A percentile compares a stretch with the other conserved stretches of the same genome.
Evolutionary conservation across 2,113 vertebrate species (phyloP).

Genomic region (Rhagologus leucostigma): DNA sequence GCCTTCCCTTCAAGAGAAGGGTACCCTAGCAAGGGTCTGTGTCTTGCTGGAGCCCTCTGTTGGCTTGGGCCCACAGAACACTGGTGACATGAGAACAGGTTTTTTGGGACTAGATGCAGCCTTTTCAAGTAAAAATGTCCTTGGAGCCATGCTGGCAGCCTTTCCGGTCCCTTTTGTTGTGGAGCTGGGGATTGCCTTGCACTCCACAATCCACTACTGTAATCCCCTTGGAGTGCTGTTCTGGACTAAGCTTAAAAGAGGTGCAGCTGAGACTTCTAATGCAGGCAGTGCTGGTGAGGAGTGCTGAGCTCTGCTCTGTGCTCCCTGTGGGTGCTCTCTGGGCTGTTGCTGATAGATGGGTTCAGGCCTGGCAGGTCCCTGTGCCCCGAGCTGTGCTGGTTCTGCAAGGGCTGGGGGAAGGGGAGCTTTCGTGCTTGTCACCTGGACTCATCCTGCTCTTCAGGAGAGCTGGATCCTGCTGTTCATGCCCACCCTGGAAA

Average conservation of each 20-base stretch:
- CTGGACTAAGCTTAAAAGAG: not conserved
- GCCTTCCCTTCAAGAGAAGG: not conserved
- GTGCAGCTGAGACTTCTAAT: slow-evolving; percentile 34
- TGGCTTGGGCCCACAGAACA: not conserved
- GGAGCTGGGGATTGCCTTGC: slow-evolving; percentile 12
- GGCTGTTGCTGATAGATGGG: not conserved
- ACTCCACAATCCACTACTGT: slow-evolving; percentile 40
- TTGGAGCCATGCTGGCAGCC: not conserved
- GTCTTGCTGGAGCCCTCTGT: not conserved
- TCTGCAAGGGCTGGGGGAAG: not conserved
- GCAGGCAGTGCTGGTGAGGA: not conserved
- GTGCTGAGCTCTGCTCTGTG: not conserved
- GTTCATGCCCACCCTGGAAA: not conserved
- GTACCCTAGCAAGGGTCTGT: not conserved
- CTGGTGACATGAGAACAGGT: not conserved
- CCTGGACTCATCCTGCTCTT: not conserved
- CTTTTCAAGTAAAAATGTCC: slow-evolving; percentile 19
- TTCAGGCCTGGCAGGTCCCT: not conserved
- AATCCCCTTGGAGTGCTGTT: slow-evolving; percentile 15
- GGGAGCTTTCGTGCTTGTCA: not conserved
- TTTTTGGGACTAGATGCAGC: slow-evolving; percentile 4
- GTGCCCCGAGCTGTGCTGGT: not conserved
- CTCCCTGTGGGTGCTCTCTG: not conserved
- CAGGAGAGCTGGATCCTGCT: not conserved
- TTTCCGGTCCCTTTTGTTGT: slow-evolving; percentile 38